These are phyloP conservation scores for Poecilobothrus nobilitatus DNA, from an alignment of 2,888 invertebrate genomes.

Conservation along the genomic window DNA sequence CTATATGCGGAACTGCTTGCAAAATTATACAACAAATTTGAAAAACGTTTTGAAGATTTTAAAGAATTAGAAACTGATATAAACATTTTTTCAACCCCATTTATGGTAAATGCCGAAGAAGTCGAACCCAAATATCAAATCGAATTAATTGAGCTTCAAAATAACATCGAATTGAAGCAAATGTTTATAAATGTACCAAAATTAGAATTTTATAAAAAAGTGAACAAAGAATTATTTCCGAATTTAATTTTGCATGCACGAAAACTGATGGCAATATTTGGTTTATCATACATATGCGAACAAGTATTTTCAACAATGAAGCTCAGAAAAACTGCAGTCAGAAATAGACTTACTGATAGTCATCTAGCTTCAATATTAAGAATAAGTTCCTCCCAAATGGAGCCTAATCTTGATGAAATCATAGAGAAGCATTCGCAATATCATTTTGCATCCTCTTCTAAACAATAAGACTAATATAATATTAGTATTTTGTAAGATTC, in stretches of 20 bases:
- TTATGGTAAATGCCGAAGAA: slow-evolving; percentile 2
- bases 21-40: slow-evolving; percentile 8
- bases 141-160: too few relatives aligned
- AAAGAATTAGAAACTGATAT: slow-evolving; percentile 8
- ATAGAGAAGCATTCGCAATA: slow-evolving; percentile 5
- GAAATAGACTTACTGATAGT: slow-evolving; percentile 9
- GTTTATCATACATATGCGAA: slow-evolving; percentile 8
- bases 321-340: slow-evolving; percentile 7
- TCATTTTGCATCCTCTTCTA: slow-evolving; percentile 8
- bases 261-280: slow-evolving; percentile 2
- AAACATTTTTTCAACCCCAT: slow-evolving; percentile 8
- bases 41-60: slow-evolving; percentile 7
- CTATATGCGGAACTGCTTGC: slow-evolving; percentile 2
- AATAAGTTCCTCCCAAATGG: slow-evolving; percentile 7
- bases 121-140: slow-evolving; percentile 3
- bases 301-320: slow-evolving; percentile 10
- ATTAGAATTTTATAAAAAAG: slow-evolving; percentile 11
- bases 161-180: too few relatives aligned
- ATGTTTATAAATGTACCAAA: slow-evolving; percentile 11
- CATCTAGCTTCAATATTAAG: slow-evolving; percentile 5
- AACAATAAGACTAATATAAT: slow-evolving; percentile 10
- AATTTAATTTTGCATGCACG: slow-evolving; percentile 7
- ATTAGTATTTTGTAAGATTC: slow-evolving; percentile 9
- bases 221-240: slow-evolving; percentile 8
- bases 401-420: not conserved